Base-by-base conservation (phyloP, 2,113 vertebrate genomes). In the Oxyura jamaicensis region DNA sequence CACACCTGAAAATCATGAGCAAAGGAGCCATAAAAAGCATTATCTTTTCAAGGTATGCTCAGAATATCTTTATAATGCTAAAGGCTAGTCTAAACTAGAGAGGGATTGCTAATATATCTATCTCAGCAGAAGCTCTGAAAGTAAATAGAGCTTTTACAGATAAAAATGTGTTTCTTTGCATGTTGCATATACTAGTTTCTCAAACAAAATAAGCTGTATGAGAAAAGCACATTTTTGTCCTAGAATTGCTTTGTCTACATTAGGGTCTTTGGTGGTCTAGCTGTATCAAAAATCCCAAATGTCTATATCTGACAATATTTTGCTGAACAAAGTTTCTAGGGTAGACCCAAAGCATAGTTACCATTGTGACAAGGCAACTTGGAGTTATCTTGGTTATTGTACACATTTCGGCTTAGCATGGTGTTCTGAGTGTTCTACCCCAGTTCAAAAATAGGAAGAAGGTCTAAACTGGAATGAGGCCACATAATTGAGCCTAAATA, bases 1-100 rank as follows among this genome's bases (percentile, higher is more conserved):
- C 13, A 39, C 35, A 68, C 81, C 39, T 87, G 83, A 95, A 93
- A 92, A 89, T 79, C 60, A 76, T 26, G 83, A 86, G 91, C 48
- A 93, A 95, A 95, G 90, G 48, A 55, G 12, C 35, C 75, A 36
- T 58, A 87, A 78, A 93, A 95, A 95, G 85, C 48, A 82, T 63
- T 83, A 91, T 75, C 56, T 31, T 87, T 96, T 87, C 66, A 89
- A 94, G 74, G 23, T 48, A 76, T 69, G 58, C 21, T 60, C 33
- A 73, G 71, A 48, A 91, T 92, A n/a, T n/a, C 69, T 82, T 93
- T 91, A 44, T 86, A 67, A 35, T 91, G 69, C 69, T 93, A 84
- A 58, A 33, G 83, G 73, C 69, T 84, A 68, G 65, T 66, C 42
- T 91, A 88, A 94, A 77, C 29, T 74, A 60, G 56, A 87, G 77